A percentile compares a stretch with the other conserved stretches of the same genome.
Evolutionary conservation across 2,888 invertebrate genomes (phyloP).

Genomic region (Vesta saturnalis): DNA sequence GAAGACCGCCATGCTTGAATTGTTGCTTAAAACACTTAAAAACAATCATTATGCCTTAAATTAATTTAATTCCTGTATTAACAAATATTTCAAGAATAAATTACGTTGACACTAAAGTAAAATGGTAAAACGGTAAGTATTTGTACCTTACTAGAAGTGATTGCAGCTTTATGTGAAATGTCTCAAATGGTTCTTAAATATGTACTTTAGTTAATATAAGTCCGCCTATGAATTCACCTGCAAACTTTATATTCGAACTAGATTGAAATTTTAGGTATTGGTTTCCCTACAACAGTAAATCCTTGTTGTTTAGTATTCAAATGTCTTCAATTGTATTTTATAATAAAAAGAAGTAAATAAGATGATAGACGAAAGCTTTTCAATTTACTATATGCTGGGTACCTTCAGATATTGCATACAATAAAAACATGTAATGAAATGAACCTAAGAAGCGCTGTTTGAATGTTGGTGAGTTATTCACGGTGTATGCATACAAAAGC

Average conservation of each 20-base stretch:
- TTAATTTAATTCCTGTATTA: too few relatives aligned
- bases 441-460: background rate
- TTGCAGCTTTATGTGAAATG: too few relatives aligned
- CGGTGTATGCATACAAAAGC: background rate
- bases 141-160: too few relatives aligned
- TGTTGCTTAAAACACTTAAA: too few relatives aligned
- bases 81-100: too few relatives aligned
- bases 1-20: too few relatives aligned
- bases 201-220: background rate
- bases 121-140: too few relatives aligned
- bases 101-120: too few relatives aligned
- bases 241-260: slow-evolving; percentile 6
- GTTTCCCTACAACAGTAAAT: slow-evolving; percentile 16
- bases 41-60: too few relatives aligned
- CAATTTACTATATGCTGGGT: slow-evolving; percentile 23
- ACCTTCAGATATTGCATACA: slow-evolving; percentile 24
- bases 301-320: slow-evolving; percentile 33
- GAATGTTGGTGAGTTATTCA: background rate
- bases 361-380: slow-evolving; percentile 32
- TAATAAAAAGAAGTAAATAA: slow-evolving; percentile 18
- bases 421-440: slow-evolving; percentile 24
- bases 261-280: slow-evolving; percentile 30
- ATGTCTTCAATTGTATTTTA: slow-evolving; percentile 32
- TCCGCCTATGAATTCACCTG: too few relatives aligned
- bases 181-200: too few relatives aligned